Conservation (phyloP, 2,113 vertebrate species). For the Cephalopterus ornatus region DNA sequence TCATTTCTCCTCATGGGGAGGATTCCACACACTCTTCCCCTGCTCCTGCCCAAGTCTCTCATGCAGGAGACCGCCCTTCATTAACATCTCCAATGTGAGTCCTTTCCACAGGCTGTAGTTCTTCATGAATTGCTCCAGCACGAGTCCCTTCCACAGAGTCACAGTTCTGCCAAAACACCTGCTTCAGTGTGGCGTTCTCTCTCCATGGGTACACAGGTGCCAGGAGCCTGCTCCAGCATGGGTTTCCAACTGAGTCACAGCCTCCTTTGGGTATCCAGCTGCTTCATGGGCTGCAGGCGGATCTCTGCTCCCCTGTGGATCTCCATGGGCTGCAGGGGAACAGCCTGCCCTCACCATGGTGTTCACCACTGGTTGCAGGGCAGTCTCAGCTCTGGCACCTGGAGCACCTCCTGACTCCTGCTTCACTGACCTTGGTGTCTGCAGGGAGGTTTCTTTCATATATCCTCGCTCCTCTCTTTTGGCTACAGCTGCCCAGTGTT, state of each 20-base stretch:
- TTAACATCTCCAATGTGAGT: not conserved
- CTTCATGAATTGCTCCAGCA: not conserved
- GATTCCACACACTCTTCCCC: not conserved
- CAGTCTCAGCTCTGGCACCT: not conserved
- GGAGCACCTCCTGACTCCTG: not conserved
- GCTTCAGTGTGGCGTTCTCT: not conserved
- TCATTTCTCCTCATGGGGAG: not conserved
- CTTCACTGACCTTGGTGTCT: not conserved
- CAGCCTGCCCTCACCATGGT: not conserved
- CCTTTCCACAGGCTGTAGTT: not conserved
- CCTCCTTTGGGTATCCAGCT: not conserved
- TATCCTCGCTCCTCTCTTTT: not conserved
- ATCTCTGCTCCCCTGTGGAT: not conserved
- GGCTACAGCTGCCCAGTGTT: not conserved
- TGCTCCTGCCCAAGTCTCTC: not conserved
- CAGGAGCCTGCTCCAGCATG: not conserved
- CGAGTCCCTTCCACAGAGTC: not conserved
- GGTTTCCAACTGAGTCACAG: rapidly evolving
- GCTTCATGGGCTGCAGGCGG: not conserved
- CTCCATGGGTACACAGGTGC: rapidly evolving
- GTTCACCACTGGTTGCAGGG: not conserved
- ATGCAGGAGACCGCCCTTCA: not conserved
- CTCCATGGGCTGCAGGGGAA: not conserved
- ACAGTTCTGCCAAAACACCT: not conserved
- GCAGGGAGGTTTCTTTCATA: not conserved